Percentiles rank a stretch among this genome's conserved stretches.
Conservation (phyloP, 1,140 invertebrate genomes). For the Papilio glaucus region DNA sequence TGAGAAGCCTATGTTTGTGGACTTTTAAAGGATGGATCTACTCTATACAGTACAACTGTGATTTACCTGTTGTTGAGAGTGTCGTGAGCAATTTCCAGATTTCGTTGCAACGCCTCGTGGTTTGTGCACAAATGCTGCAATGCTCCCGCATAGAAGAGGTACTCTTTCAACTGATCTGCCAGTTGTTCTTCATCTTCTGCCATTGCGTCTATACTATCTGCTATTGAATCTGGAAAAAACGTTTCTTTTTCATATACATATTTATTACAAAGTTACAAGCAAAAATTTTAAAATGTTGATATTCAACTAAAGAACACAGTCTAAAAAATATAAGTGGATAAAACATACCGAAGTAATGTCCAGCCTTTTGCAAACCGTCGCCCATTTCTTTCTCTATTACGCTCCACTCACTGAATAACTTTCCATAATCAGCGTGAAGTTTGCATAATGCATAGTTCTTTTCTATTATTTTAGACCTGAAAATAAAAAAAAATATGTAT, state of each 20-base stretch:
- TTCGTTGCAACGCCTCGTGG: conserved; percentile 89
- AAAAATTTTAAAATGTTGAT: too few species aligned
- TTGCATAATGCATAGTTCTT: conserved; percentile 92
- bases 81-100: conserved; percentile 89
- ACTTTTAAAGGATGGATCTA: too few species aligned
- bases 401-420: conserved; percentile 94
- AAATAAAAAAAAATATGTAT: conserved; percentile 47
- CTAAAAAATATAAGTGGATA: too few species aligned
- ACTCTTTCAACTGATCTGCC: conserved; percentile 93
- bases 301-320: too few species aligned
- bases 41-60: too few species aligned
- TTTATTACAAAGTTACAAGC: too few species aligned
- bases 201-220: conserved; percentile 89
- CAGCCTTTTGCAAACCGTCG: conserved; percentile 89
- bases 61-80: conserved; percentile 84
- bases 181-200: conserved; percentile 93
- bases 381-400: conserved; percentile 93
- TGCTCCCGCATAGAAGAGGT: conserved; percentile 90
- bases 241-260: too few species aligned
- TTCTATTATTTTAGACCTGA: conserved; percentile 88
- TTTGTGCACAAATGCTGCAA: conserved; percentile 90
- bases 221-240: conserved; percentile 87
- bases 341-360: conserved; percentile 84
- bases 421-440: conserved; percentile 91
- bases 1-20: too few species aligned